Percentiles rank a stretch among this genome's conserved stretches.
phyloP scores from a whole-genome alignment of 2,888 invertebrate species.

The Apodemia mormo region DNA sequence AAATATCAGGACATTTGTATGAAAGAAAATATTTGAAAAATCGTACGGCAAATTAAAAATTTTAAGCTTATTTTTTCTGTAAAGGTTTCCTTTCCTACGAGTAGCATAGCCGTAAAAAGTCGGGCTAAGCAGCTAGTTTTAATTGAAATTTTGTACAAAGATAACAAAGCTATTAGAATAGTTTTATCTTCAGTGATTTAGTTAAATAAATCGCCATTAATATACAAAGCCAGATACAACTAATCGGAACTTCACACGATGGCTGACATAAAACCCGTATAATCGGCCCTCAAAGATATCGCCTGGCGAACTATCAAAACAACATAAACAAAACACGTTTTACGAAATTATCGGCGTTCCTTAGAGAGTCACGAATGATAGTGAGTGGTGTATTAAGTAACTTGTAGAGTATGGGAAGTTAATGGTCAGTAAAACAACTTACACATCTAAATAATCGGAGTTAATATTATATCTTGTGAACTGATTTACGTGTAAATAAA shows the following conservation, averaged over 20 bases:
- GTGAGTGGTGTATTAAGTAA: neutral
- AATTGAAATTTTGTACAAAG: neutral
- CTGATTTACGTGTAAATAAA: too few relatives aligned
- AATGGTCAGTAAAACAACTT: conserved; percentile 9
- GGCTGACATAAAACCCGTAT: conserved; percentile 38
- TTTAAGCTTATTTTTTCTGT: too few relatives aligned
- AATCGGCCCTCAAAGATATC: conserved; percentile 40
- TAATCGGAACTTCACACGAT: conserved; percentile 37
- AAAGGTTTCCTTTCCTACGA: too few relatives aligned
- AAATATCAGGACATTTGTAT: too few relatives aligned
- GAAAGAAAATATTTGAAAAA: too few relatives aligned
- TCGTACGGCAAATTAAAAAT: too few relatives aligned
- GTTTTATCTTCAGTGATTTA: conserved; percentile 4
- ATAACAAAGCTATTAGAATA: neutral
- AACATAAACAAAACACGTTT: conserved; percentile 43
- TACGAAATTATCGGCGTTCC: conserved; percentile 29
- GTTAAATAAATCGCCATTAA: conserved; percentile 22
- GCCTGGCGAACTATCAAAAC: conserved; percentile 39
- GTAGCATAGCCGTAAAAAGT: too few relatives aligned
- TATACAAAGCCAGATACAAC: conserved; percentile 22
- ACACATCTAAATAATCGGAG: neutral
- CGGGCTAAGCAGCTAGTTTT: neutral
- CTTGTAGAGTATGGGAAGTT: neutral
- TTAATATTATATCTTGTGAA: neutral
- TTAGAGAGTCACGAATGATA: neutral